A percentile compares a stretch with the other conserved stretches of the same genome.
Evolutionary conservation across 2,797 vertebrate species (phyloP).

Genomic region (Melanotaenia maccullochi): DNA sequence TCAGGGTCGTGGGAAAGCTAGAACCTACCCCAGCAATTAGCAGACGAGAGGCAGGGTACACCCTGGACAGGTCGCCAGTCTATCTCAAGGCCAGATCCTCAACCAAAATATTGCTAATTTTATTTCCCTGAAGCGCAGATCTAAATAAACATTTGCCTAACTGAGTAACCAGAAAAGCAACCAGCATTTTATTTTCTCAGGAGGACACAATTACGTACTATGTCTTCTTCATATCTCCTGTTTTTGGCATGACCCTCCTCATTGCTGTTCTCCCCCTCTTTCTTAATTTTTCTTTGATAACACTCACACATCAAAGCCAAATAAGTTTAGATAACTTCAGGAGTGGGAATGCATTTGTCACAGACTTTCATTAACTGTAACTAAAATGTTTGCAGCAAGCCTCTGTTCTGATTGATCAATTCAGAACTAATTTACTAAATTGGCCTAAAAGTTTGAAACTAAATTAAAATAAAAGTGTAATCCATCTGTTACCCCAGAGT

Average conservation of each 20-base stretch:
- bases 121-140: background rate
- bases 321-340: background rate
- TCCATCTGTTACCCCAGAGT: constrained; percentile 16
- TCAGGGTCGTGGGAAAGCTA: background rate
- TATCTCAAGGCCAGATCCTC: background rate
- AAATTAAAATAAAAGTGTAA: constrained; percentile 40
- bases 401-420: constrained; percentile 2
- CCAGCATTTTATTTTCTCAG: background rate
- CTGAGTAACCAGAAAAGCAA: no score
- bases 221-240: background rate
- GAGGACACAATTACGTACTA: background rate
- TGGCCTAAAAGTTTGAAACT: constrained; percentile 19
- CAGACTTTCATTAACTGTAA: background rate
- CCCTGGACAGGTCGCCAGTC: no score
- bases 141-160: background rate
- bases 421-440: constrained; percentile 12
- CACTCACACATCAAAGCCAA: background rate
- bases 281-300: background rate
- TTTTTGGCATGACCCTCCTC: no score
- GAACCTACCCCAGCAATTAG: no score
- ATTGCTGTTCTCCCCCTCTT: background rate
- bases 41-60: background rate
- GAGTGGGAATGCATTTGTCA: background rate
- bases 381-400: constrained; percentile 4
- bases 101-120: background rate